These are phyloP conservation scores for Micoletzkya japonica DNA, from an alignment of 2,888 invertebrate genomes.

Conservation along the genomic window DNA sequence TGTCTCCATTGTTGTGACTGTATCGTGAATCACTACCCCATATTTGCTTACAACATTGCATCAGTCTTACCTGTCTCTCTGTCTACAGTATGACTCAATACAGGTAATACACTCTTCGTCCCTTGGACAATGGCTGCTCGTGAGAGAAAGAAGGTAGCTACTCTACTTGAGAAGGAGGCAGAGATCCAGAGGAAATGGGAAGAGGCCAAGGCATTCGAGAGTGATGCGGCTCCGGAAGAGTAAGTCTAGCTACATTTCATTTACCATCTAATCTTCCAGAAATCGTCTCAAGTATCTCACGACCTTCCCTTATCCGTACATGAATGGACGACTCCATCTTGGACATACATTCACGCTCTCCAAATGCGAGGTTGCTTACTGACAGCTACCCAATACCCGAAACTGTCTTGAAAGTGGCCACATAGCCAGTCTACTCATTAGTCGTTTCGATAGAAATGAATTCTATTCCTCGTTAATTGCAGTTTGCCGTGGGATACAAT, in stretches of 20 bases:
- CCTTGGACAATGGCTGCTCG: too few relatives aligned
- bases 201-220: constrained; percentile 78
- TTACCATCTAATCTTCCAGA: neutral
- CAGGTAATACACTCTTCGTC: too few relatives aligned
- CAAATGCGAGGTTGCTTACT: constrained; percentile 82
- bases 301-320: constrained; percentile 97
- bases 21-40: too few relatives aligned
- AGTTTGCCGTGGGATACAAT: constrained; percentile 89
- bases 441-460: neutral
- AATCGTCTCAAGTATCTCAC: constrained; percentile 77
- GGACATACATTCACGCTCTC: constrained; percentile 96
- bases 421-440: neutral
- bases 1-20: too few relatives aligned
- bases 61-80: too few relatives aligned
- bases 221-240: constrained; percentile 75
- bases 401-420: neutral
- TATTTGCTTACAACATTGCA: too few relatives aligned
- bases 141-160: too few relatives aligned
- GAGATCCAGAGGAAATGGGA: constrained; percentile 87
- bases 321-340: constrained; percentile 96
- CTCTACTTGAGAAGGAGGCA: constrained; percentile 84
- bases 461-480: constrained; percentile 44
- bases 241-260: constrained; percentile 32
- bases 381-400: neutral
- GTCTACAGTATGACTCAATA: too few relatives aligned